Conservation (phyloP, 2,113 vertebrate genomes). For the Gymnobelideus leadbeateri region DNA sequence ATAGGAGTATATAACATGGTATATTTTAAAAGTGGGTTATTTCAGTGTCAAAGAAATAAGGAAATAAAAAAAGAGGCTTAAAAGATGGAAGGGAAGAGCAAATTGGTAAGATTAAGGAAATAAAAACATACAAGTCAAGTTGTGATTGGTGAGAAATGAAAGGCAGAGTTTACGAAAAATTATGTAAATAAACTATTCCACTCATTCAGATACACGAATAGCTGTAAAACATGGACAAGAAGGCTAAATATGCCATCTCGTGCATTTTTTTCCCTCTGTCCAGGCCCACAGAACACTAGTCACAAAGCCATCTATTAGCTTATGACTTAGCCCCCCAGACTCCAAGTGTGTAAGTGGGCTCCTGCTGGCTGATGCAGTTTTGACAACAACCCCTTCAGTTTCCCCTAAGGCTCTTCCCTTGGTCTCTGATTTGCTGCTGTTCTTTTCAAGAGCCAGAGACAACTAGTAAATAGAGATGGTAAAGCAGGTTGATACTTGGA, state of each 20-base stretch:
- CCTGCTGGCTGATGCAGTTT: neutral
- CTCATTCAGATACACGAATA: neutral
- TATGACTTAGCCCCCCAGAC: neutral
- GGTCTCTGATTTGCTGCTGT: neutral
- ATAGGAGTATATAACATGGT: neutral
- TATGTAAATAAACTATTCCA: neutral
- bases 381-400: neutral
- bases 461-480: rapidly evolving
- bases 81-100: neutral
- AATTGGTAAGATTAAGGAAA: neutral
- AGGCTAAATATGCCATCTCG: neutral
- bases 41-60: neutral
- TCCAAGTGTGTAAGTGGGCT: neutral
- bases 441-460: neutral
- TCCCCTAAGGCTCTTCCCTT: neutral
- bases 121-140: no score
- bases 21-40: neutral
- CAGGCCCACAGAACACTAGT: neutral
- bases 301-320: neutral
- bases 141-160: neutral
- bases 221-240: neutral
- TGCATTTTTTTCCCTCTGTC: neutral
- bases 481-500: neutral
- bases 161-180: neutral
- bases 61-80: neutral